phyloP scores from a whole-genome alignment of 2,888 invertebrate genomes.

The Kryphioiulus occultus region DNA sequence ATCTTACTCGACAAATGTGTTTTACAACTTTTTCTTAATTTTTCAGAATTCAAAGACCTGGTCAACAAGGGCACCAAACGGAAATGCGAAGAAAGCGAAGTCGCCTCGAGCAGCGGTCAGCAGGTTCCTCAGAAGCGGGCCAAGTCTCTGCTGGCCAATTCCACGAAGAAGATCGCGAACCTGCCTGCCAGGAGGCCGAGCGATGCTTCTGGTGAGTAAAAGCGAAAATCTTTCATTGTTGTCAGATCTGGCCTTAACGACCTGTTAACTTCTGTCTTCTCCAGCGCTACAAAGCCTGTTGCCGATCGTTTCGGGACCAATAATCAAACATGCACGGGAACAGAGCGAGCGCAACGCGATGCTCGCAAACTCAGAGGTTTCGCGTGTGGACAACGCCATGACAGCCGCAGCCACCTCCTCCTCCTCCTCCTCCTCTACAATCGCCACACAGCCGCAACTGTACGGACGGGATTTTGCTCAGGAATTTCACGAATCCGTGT shows the following conservation, averaged over 20 bases:
- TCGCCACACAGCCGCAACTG: neutral
- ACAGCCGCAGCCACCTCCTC: neutral
- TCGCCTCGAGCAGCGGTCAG: neutral
- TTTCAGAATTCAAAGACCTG: neutral
- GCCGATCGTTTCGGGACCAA: neutral
- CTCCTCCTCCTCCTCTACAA: neutral
- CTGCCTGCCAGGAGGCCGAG: neutral
- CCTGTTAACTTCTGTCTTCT: neutral
- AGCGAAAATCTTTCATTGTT: too few species aligned
- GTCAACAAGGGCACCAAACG: neutral
- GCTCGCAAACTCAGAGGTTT: too few species aligned
- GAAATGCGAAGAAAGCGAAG: neutral
- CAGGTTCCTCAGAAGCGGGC: neutral
- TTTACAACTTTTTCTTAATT: too few species aligned
- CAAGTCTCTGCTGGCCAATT: neutral
- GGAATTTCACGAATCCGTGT: conserved; percentile 63
- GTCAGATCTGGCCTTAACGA: too few species aligned
- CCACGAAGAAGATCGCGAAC: neutral
- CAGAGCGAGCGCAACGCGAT: neutral
- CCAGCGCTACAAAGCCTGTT: neutral
- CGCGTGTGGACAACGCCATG: neutral
- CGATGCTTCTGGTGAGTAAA: neutral
- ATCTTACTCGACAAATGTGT: too few species aligned
- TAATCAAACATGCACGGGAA: neutral
- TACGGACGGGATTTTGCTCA: conserved; percentile 60